These are phyloP conservation scores for Sesamia inferens DNA, from an alignment of 2,888 invertebrate species.

Conservation along the genomic window DNA sequence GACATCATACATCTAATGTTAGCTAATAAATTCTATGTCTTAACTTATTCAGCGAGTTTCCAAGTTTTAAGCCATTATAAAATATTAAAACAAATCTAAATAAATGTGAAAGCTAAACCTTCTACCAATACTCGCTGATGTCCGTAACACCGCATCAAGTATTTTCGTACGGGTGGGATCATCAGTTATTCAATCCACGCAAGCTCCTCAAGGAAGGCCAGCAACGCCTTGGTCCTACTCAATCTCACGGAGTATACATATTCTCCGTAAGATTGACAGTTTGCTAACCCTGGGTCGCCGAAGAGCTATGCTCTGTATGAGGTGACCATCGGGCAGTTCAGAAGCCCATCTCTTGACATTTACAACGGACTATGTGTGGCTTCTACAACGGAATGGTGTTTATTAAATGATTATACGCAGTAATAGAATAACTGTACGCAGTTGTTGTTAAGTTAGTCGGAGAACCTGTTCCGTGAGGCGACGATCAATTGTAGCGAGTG, in stretches of 20 bases:
- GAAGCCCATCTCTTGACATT: neutral
- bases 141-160: neutral
- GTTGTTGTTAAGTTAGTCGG: neutral
- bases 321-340: neutral
- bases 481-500: neutral
- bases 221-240: neutral
- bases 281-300: neutral
- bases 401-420: neutral
- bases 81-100: too few species aligned
- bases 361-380: neutral
- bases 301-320: neutral
- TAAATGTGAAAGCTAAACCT: too few species aligned
- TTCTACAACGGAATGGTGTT: neutral
- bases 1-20: neutral
- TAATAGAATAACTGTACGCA: neutral
- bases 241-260: neutral
- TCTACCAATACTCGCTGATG: neutral
- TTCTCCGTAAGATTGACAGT: neutral
- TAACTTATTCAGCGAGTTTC: neutral
- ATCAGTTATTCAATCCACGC: neutral
- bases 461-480: neutral
- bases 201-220: neutral
- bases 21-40: neutral
- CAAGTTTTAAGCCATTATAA: neutral
- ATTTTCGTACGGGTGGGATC: neutral